Conservation (phyloP, 2,888 invertebrate genomes). For the Lottia gigantea region DNA sequence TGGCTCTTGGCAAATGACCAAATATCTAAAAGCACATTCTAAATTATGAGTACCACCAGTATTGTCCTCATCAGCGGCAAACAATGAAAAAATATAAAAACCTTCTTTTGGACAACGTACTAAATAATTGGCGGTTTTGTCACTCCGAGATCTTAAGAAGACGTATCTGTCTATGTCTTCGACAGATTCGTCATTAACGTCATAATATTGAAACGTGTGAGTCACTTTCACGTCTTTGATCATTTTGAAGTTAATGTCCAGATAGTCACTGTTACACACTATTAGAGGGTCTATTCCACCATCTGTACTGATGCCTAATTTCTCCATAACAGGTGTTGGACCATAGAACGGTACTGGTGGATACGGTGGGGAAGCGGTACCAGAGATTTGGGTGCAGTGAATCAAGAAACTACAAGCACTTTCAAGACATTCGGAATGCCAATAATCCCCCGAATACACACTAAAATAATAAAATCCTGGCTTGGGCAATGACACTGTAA, state of each 20-base stretch:
- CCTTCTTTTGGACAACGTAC: conserved; percentile 64
- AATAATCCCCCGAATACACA: conserved; percentile 63
- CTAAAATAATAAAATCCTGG: conserved; percentile 69
- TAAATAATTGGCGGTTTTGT: conserved; percentile 59
- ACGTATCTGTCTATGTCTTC: conserved; percentile 59
- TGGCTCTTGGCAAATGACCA: conserved; percentile 62
- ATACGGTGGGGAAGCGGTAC: conserved; percentile 52
- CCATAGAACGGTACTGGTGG: conserved; percentile 62
- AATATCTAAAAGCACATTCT: conserved; percentile 61
- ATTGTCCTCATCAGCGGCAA: conserved; percentile 47
- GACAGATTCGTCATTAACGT: conserved; percentile 52
- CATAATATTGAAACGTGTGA: conserved; percentile 62
- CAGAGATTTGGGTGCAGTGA: conserved; percentile 50
- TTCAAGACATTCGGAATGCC: conserved; percentile 63
- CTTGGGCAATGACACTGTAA: conserved; percentile 66
- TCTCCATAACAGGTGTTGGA: conserved; percentile 58
- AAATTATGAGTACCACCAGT: conserved; percentile 39
- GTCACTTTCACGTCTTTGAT: conserved; percentile 55
- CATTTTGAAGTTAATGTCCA: conserved; percentile 60
- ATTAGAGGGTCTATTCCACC: conserved; percentile 56
- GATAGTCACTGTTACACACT: conserved; percentile 54
- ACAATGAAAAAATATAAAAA: conserved; percentile 63
- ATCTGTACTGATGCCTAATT: conserved; percentile 48
- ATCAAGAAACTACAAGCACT: conserved; percentile 64
- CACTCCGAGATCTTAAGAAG: conserved; percentile 58